phyloP scores from a whole-genome alignment of 2,113 vertebrate genomes.

The Myanophis thanlyinensis region DNA sequence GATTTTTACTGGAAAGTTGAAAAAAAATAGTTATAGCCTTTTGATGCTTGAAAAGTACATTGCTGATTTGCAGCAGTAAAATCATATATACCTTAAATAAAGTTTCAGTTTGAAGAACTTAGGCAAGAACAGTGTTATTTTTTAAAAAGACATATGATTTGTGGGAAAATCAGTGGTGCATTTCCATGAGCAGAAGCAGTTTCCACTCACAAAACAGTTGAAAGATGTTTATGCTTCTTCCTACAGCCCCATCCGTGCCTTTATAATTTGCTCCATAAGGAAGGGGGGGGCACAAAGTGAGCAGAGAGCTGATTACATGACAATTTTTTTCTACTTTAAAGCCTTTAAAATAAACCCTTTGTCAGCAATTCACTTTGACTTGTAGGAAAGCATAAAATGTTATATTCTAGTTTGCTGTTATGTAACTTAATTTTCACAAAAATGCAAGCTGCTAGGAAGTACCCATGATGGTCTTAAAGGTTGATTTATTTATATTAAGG shows the following conservation, averaged over 20 bases:
- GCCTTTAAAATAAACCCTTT: slow-evolving; percentile 39
- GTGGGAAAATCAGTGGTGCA: not conserved
- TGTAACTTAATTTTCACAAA: not conserved
- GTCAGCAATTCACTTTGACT: slow-evolving; percentile 33
- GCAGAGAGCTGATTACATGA: not conserved
- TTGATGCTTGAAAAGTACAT: slow-evolving; percentile 54
- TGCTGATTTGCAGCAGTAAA: slow-evolving; percentile 24
- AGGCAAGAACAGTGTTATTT: slow-evolving; percentile 45
- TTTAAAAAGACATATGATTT: slow-evolving; percentile 24
- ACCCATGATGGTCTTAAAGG: not conserved
- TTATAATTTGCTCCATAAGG: not conserved
- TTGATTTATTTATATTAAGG: not conserved
- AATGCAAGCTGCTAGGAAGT: not conserved
- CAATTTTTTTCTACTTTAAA: not conserved
- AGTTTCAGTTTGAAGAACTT: slow-evolving; percentile 3
- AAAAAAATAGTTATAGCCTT: slow-evolving; percentile 47
- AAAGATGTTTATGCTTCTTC: not conserved
- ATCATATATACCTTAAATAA: not conserved
- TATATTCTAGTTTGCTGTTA: not conserved
- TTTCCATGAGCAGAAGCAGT: not conserved
- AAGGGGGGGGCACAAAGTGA: not conserved
- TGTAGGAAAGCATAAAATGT: not conserved
- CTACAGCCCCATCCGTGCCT: not conserved
- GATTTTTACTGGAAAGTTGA: slow-evolving; percentile 62
- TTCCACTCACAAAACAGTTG: not conserved